Evolutionary conservation across 2,113 vertebrate species (phyloP), one percentile per base, ranked within the genome.

Genomic region (Pelobates fuscus): DNA sequence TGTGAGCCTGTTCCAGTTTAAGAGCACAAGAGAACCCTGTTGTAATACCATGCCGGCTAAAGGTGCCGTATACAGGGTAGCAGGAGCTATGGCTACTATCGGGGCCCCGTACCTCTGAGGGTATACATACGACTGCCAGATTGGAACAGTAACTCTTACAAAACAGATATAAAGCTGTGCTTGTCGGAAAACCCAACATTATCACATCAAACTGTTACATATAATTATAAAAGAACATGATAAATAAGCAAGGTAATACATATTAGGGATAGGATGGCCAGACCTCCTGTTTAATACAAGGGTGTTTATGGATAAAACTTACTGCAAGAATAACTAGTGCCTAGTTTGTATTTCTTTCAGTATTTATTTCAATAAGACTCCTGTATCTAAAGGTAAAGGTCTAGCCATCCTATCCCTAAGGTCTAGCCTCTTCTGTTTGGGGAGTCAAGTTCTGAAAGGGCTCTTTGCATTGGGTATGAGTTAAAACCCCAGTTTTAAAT

Each of bases 151-250:
- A 49, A 49, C 44, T 49, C 44, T 49, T 49, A 49, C 12, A 49
- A 3, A 49, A 49, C 44, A 49, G 2, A 15, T 18, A 49, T 49
- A 49, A 14, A 49, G 44, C 44, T 49, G 10, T 49, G 10, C 44
- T 49, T 49, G 44, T 49, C 10, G 3, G 15, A 14, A 49, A 49
- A 15, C 14, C 44, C 5, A 2, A 49, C 44, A 49, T 49, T 49
- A 49, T 49, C 10, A 49, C 44, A 49, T 49, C 44, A 49, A 49
- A 49, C 12, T 49, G 44, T 49, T 49, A 49, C 44, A 49, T 49
- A 49, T 49, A 49, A 49, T 49, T 49, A 15, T 49, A 14, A 12
- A 49, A 49, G 44, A 49, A 17, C 44, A 49, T 49, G 44, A 49
- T 49, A 49, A 49, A 49, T 49, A 49, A 49, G 44, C 44, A 49